Evolutionary conservation across 2,888 invertebrate genomes (phyloP).

Genomic region (Machimus rusticus): DNA sequence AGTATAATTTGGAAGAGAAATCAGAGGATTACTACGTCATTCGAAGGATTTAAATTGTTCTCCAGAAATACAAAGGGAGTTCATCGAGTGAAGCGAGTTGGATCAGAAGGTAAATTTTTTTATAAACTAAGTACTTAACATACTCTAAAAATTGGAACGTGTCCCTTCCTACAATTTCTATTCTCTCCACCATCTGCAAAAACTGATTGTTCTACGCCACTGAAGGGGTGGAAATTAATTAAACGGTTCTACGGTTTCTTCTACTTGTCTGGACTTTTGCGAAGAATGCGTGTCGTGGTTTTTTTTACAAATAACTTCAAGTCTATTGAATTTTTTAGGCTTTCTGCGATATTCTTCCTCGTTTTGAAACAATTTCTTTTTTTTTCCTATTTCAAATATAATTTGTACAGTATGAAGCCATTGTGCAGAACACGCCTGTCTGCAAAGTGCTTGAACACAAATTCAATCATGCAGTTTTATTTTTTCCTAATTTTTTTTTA

Average conservation of each 20-base stretch:
- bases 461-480: background rate
- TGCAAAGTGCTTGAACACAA: background rate
- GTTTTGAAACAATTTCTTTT: background rate
- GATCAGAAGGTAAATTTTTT: background rate
- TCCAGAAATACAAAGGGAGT: background rate
- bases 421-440: background rate
- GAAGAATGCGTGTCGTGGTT: background rate
- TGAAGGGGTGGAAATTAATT: background rate
- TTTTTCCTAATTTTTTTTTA: background rate
- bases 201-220: background rate
- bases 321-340: background rate
- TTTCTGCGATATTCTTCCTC: background rate
- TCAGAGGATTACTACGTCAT: background rate
- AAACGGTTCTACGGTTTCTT: constrained; percentile 26
- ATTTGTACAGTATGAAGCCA: background rate
- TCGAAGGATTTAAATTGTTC: background rate
- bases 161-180: background rate
- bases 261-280: background rate
- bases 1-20: background rate
- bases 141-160: background rate
- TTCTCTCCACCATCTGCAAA: background rate
- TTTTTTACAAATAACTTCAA: background rate
- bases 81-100: background rate
- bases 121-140: background rate
- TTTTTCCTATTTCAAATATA: background rate